A percentile compares a stretch with the other conserved stretches of the same genome.
Conservation (phyloP, 2,888 invertebrate genomes). For the Ophion ventricosus region DNA sequence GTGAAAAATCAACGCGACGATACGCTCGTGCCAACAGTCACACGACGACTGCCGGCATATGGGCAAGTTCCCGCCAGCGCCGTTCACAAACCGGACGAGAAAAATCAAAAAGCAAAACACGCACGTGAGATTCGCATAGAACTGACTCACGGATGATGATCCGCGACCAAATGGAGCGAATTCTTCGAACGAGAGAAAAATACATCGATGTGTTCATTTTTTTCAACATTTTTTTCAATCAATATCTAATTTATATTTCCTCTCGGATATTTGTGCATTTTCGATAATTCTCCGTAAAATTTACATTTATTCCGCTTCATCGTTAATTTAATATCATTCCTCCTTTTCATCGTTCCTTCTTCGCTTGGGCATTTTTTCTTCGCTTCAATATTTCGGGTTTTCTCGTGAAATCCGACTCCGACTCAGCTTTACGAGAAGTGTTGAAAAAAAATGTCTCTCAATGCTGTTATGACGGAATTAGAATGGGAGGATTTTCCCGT, state of each 20-base stretch:
- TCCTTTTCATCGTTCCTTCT: too few species aligned
- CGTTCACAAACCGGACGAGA: slow-evolving; percentile 29
- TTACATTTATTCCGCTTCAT: too few species aligned
- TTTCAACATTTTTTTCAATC: too few species aligned
- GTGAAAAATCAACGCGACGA: slow-evolving; percentile 48
- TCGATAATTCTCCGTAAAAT: neutral
- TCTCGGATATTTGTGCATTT: neutral
- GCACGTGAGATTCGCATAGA: slow-evolving; percentile 8
- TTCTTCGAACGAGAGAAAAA: neutral
- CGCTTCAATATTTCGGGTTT: neutral
- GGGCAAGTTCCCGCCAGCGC: slow-evolving; percentile 32
- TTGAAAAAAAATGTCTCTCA: slow-evolving; percentile 33
- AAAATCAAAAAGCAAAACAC: neutral
- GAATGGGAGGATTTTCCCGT: slow-evolving; percentile 29
- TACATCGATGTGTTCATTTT: neutral
- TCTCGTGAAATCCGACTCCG: neutral
- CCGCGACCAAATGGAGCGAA: slow-evolving; percentile 14
- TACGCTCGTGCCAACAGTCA: slow-evolving; percentile 52
- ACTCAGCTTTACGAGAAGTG: neutral
- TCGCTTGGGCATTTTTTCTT: neutral
- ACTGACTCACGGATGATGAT: slow-evolving; percentile 28
- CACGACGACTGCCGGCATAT: slow-evolving; percentile 61
- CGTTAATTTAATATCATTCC: too few species aligned
- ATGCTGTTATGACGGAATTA: slow-evolving; percentile 37
- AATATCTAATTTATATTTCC: neutral